A percentile compares a stretch with the other conserved stretches of the same genome.
Conservation (phyloP, 2,797 vertebrate species). For the Enteromius argenteus region DNA sequence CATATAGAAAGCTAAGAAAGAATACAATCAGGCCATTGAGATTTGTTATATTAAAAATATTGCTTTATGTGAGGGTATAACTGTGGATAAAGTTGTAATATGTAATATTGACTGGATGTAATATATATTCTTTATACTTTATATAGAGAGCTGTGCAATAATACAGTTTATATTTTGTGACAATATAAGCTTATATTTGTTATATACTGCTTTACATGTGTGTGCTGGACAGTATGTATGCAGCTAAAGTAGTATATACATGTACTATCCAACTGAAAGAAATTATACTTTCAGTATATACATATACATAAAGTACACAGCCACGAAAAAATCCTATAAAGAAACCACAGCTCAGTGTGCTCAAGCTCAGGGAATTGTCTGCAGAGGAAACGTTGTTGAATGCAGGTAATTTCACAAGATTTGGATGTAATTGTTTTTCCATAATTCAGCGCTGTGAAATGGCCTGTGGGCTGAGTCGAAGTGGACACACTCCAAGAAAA, state of each 20-base stretch:
- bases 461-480: constrained; percentile 25
- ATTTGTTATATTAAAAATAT: too few relatives aligned
- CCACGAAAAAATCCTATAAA: constrained; percentile 1
- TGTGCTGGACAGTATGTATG: background rate
- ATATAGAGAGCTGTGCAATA: too few relatives aligned
- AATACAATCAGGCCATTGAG: too few relatives aligned
- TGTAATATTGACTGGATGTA: too few relatives aligned
- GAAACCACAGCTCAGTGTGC: constrained; percentile 22
- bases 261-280: background rate
- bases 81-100: too few relatives aligned
- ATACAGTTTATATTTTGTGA: too few relatives aligned
- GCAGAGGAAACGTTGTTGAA: constrained; percentile 45
- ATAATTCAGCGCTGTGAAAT: constrained; percentile 42
- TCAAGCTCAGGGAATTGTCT: constrained; percentile 36
- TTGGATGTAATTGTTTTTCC: constrained; percentile 57
- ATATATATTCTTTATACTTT: too few relatives aligned
- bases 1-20: too few relatives aligned
- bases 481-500: constrained; percentile 37
- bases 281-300: background rate
- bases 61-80: too few relatives aligned
- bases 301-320: constrained; percentile 2
- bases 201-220: too few relatives aligned
- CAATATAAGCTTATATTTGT: too few relatives aligned
- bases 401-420: constrained; percentile 55
- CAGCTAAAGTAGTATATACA: background rate